These are phyloP conservation scores for Drosophila paulistorum DNA, from an alignment of 1,140 invertebrate species.

Conservation along the genomic window DNA sequence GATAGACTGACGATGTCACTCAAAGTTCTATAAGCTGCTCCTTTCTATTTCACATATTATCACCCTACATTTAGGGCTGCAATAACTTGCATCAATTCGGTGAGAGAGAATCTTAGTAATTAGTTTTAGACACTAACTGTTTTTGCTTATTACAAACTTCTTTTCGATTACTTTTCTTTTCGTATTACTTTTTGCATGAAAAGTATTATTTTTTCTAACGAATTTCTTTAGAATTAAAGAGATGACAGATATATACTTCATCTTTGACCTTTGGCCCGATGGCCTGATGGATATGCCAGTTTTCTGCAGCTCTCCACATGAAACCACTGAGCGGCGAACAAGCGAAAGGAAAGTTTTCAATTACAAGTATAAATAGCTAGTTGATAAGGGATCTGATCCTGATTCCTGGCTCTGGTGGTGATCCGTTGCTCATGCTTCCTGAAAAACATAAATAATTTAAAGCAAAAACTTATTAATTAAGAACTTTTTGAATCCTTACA, in stretches of 20 bases:
- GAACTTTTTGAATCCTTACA: too few relatives aligned
- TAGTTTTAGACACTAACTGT: too few relatives aligned
- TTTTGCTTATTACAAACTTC: too few relatives aligned
- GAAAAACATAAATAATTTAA: slow-evolving; percentile 64
- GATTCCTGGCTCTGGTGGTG: slow-evolving; percentile 2
- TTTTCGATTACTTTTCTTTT: too few relatives aligned
- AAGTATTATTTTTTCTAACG: too few relatives aligned
- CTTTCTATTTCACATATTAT: neutral
- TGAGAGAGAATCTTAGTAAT: too few relatives aligned
- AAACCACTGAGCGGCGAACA: neutral
- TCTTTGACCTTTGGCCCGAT: too few relatives aligned
- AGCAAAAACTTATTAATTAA: slow-evolving; percentile 48
- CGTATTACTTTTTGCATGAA: too few relatives aligned
- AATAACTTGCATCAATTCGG: neutral
- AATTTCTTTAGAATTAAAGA: too few relatives aligned
- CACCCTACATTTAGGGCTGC: neutral
- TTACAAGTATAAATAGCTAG: slow-evolving; percentile 67
- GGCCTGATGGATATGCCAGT: too few relatives aligned
- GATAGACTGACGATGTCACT: neutral
- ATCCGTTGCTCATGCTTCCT: slow-evolving; percentile 8
- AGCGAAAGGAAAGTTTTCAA: slow-evolving; percentile 49
- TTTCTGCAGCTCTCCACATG: slow-evolving; percentile 4
- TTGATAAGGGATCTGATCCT: slow-evolving; percentile 57
- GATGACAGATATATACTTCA: too few relatives aligned
- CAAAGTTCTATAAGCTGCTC: neutral